phyloP scores from a whole-genome alignment of 2,113 vertebrate genomes.

The Pelecanoides urinatrix region DNA sequence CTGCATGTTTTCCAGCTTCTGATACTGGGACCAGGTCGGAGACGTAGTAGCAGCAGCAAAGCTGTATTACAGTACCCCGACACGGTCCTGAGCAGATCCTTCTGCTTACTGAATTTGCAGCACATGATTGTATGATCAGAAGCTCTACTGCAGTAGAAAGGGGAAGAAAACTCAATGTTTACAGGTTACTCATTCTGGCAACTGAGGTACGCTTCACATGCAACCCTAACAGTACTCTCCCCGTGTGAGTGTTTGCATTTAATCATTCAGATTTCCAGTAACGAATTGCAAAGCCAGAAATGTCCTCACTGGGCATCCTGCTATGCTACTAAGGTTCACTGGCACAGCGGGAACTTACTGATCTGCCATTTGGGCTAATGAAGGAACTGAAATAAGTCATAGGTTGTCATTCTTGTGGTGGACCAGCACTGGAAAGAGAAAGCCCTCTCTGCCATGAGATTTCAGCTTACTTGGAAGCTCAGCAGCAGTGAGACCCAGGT shows the following conservation, averaged over 20 bases:
- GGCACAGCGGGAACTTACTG: neutral
- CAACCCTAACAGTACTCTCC: neutral
- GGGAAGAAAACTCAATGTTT: neutral
- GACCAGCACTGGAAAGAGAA: neutral
- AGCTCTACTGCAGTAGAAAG: neutral
- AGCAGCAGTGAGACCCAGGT: fast-evolving
- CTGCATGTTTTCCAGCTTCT: neutral
- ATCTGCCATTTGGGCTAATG: neutral
- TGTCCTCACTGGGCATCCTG: neutral
- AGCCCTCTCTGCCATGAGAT: neutral
- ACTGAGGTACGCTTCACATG: neutral
- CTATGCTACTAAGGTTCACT: neutral
- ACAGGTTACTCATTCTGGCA: neutral
- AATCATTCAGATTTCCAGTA: neutral
- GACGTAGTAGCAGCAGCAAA: neutral
- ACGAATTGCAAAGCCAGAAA: neutral
- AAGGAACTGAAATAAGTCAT: neutral
- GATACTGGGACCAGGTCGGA: neutral
- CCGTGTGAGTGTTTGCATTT: neutral
- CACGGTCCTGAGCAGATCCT: neutral
- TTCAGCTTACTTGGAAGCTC: neutral
- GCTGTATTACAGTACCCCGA: neutral
- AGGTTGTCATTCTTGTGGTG: neutral
- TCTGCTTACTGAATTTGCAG: neutral
- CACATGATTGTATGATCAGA: neutral